These are phyloP conservation scores for Ophioderma brevispina DNA, from an alignment of 35 echinoderm and acorn worm species.

Conservation along the genomic window DNA sequence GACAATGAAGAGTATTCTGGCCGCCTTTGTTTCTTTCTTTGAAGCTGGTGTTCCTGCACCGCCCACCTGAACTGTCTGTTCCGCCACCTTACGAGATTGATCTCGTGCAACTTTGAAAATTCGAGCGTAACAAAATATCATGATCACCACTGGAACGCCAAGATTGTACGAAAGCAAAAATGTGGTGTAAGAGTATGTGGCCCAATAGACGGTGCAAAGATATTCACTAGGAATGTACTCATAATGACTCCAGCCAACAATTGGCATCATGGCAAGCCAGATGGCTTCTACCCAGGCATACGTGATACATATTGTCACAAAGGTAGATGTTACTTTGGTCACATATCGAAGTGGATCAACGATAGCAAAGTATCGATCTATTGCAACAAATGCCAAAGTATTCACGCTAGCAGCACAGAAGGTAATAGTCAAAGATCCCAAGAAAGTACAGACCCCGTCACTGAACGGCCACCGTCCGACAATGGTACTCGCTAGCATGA, in stretches of 20 bases:
- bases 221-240: constrained; percentile 29
- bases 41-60: background rate
- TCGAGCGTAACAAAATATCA: constrained; percentile 1
- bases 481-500: constrained; percentile 16
- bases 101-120: constrained; percentile 23
- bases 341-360: constrained; percentile 31
- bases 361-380: constrained; percentile 52
- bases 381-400: constrained; percentile 15
- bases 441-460: constrained; percentile 12
- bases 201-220: constrained; percentile 21
- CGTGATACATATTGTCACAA: background rate
- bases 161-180: constrained; percentile 13
- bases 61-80: background rate
- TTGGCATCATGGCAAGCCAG: constrained; percentile 4
- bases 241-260: constrained; percentile 28
- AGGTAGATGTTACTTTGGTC: background rate
- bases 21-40: constrained; percentile 25
- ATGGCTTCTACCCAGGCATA: constrained; percentile 38
- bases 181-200: constrained; percentile 8
- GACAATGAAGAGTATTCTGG: constrained; percentile 13
- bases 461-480: background rate
- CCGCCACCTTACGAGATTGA: constrained; percentile 14
- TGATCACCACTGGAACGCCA: constrained; percentile 14
- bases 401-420: constrained; percentile 38
- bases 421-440: constrained; percentile 6